These are phyloP conservation scores for Meriones unguiculatus DNA, from an alignment of 2,113 vertebrate genomes.

Conservation along the genomic window DNA sequence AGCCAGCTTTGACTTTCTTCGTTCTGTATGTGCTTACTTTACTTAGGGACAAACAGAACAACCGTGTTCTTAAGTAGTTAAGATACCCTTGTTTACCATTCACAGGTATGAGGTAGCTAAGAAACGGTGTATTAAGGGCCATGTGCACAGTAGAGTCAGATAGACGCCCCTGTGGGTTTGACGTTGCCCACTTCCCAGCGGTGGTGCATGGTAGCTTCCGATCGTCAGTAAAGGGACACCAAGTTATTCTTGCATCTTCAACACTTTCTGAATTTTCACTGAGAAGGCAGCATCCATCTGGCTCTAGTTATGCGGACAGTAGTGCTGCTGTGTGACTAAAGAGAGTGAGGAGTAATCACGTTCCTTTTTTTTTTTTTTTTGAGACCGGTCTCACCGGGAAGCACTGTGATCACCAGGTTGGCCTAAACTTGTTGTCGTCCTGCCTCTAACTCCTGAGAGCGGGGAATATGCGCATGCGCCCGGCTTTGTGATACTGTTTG, in stretches of 20 bases:
- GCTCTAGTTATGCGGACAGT: neutral
- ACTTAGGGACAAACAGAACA: neutral
- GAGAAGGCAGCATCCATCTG: constrained; percentile 24
- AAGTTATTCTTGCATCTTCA: constrained; percentile 24
- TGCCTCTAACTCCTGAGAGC: neutral
- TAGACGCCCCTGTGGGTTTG: neutral
- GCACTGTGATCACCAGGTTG: neutral
- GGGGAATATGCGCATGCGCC: neutral
- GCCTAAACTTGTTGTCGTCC: neutral
- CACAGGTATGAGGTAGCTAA: neutral
- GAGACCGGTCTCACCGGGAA: neutral
- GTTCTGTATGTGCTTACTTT: neutral
- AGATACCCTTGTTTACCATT: constrained; percentile 7
- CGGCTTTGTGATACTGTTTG: neutral
- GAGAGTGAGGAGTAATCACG: neutral
- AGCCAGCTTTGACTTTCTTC: neutral
- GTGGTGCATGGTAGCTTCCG: constrained; percentile 23
- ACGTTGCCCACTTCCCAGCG: neutral
- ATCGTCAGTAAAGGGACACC: neutral
- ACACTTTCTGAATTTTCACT: constrained; percentile 46
- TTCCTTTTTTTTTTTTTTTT: neutral
- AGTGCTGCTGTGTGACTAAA: constrained; percentile 36
- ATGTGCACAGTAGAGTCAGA: constrained; percentile 37
- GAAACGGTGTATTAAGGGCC: constrained; percentile 2
- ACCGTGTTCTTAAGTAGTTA: neutral